Percentiles rank a stretch among this genome's conserved stretches.
Evolutionary conservation across 2,113 vertebrate species (phyloP).

Genomic region (Aleadryas rufinucha): DNA sequence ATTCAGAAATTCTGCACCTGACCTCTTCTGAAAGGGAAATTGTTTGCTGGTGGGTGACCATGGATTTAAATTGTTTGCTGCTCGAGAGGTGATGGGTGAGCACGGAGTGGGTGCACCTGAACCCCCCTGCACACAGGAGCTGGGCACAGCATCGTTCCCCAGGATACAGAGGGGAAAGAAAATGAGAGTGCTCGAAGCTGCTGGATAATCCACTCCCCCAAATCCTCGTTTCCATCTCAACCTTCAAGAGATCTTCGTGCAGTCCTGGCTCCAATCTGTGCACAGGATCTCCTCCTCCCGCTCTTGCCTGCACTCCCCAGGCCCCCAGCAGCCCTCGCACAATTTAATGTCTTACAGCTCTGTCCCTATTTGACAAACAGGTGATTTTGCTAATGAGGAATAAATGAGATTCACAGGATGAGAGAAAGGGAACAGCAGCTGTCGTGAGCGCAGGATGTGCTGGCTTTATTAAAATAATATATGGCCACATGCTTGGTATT

Average conservation of each 20-base stretch:
- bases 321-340: conserved; percentile 20
- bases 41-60: background rate
- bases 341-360: conserved; percentile 70
- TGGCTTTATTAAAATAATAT: conserved; percentile 76
- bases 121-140: background rate
- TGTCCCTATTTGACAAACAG: conserved; percentile 81
- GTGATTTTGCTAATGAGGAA: conserved; percentile 81
- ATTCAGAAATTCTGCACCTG: background rate
- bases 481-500: conserved; percentile 72
- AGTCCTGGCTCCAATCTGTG: background rate
- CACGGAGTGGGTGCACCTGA: accelerated
- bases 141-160: background rate
- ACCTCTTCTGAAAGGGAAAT: background rate
- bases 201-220: background rate
- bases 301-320: background rate
- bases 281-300: background rate
- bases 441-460: conserved; percentile 68
- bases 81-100: background rate
- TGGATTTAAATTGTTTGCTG: background rate
- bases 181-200: background rate
- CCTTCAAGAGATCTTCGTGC: conserved; percentile 12
- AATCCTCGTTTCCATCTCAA: background rate
- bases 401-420: conserved; percentile 76
- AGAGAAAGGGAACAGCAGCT: conserved; percentile 74
- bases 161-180: background rate